Base-by-base conservation (phyloP, 2,797 vertebrate genomes). In the Argya squamiceps region DNA sequence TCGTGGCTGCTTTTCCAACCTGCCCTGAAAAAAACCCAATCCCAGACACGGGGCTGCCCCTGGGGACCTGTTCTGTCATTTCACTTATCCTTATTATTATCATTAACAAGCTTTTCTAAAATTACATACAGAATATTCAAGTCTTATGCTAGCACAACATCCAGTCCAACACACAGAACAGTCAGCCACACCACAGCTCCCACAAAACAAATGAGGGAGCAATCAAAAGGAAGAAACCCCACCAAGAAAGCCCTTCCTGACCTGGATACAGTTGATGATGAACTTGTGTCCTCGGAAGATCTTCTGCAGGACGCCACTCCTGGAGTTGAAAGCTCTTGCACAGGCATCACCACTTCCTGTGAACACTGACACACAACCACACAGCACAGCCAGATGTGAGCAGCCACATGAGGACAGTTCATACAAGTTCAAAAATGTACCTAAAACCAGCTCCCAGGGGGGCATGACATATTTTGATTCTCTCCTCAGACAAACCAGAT, bases 191-290 rank as follows among this genome's bases (percentile, higher is more conserved):
- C 12, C 82, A 39, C 82, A 39, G 6, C 18, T 74, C 59, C 70
- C 78, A 81, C 19, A 19, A 22, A 84, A 62, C 21, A 84, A 78
- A 76, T 0, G 2, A 56, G 23, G 22, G 20, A 89, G 34, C 18
- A 39, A 36, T 16, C 18, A 13, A 55, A 83, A 77, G 26, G 4
- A 20, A 56, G 50, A 84, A 86, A 78, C 5, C n/a, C 39, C 80
- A 65, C 32, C 53, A 58, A 46, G 83, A 91, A 89, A 43, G 6
- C 26, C 29, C n/a, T 62, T 73, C 27, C 97, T 90, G 90, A 98
- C 98, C 98, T 98, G 98, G 94, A 98, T 97, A 81, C 98, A 98
- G 96, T 98, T 98, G 94, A 98, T 98, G 96, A 98, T 92, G 80
- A 98, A 98, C 52, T 97, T 97, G 80, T 98, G 98, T 62, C 98